Conservation (phyloP, 2,888 invertebrate genomes). For the Nemotelus nigrinus region DNA sequence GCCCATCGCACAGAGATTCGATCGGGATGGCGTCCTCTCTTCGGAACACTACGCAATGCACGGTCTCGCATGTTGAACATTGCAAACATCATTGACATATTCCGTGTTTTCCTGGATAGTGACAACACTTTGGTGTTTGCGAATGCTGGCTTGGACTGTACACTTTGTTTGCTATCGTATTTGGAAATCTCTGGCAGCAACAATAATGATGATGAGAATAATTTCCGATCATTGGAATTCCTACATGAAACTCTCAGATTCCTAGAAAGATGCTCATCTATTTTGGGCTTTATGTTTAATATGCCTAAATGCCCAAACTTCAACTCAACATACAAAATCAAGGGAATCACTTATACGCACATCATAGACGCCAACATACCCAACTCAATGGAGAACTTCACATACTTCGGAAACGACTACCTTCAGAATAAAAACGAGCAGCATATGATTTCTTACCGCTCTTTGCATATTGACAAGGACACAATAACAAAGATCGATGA, state of each 20-base stretch:
- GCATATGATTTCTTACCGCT: constrained; percentile 68
- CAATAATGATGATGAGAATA: constrained; percentile 71
- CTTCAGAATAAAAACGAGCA: constrained; percentile 72
- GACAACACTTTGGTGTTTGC: constrained; percentile 94
- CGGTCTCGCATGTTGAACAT: constrained; percentile 71
- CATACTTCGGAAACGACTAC: constrained; percentile 73
- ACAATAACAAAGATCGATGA: constrained; percentile 65
- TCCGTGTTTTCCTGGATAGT: constrained; percentile 91
- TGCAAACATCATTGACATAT: constrained; percentile 86
- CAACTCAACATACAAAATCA: constrained; percentile 86
- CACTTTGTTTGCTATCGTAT: constrained; percentile 83
- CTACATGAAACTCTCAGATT: constrained; percentile 82
- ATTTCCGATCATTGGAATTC: constrained; percentile 65
- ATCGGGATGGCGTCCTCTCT: constrained; percentile 95
- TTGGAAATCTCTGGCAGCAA: constrained; percentile 67
- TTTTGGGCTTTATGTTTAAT: constrained; percentile 89
- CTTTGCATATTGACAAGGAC: constrained; percentile 65
- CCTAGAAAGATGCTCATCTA: constrained; percentile 85
- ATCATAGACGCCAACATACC: constrained; percentile 88
- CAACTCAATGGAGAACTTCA: constrained; percentile 74
- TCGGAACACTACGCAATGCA: constrained; percentile 91
- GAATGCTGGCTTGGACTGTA: constrained; percentile 93
- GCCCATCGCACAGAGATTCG: constrained; percentile 92
- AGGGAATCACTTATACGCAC: constrained; percentile 79
- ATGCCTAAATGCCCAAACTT: constrained; percentile 96